phyloP scores from a whole-genome alignment of 2,797 vertebrate genomes.

The Morus bassanus region DNA sequence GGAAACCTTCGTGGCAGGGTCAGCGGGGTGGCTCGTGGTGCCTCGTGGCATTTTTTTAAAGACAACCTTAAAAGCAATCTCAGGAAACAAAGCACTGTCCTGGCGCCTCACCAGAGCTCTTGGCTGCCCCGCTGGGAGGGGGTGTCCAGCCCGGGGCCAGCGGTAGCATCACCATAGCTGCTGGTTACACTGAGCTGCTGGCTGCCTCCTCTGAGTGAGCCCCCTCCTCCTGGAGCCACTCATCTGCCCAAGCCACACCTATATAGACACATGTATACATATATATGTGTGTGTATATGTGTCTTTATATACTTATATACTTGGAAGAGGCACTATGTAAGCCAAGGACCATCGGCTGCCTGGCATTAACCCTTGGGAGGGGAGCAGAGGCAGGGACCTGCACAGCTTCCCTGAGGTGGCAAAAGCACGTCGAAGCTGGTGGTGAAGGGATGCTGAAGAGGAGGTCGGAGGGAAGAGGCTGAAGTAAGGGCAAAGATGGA shows the following conservation, averaged over 20 bases:
- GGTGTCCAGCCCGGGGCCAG: not conserved
- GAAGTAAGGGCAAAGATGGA: not conserved
- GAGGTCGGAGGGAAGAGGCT: not conserved
- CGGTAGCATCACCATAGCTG: rapidly evolving
- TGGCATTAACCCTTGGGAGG: not conserved
- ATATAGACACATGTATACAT: rapidly evolving
- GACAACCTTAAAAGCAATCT: slow-evolving; percentile 41
- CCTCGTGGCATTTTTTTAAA: not conserved
- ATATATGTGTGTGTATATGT: not conserved
- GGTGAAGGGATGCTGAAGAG: slow-evolving; percentile 12
- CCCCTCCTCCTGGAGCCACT: not conserved
- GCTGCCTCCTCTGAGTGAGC: rapidly evolving
- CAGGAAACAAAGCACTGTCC: slow-evolving; percentile 26
- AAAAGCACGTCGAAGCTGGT: slow-evolving; percentile 55
- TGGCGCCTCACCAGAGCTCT: rapidly evolving
- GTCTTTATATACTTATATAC: not conserved
- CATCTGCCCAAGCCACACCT: not conserved
- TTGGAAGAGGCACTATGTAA: not conserved
- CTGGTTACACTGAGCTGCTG: not conserved
- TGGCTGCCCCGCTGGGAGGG: rapidly evolving
- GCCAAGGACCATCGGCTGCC: rapidly evolving
- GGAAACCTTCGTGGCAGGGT: not conserved
- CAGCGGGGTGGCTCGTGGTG: not conserved
- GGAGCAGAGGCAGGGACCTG: not conserved
- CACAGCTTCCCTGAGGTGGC: not conserved